Evolutionary conservation across 2,888 invertebrate genomes (phyloP).

Genomic region (Tenthredo amoena): DNA sequence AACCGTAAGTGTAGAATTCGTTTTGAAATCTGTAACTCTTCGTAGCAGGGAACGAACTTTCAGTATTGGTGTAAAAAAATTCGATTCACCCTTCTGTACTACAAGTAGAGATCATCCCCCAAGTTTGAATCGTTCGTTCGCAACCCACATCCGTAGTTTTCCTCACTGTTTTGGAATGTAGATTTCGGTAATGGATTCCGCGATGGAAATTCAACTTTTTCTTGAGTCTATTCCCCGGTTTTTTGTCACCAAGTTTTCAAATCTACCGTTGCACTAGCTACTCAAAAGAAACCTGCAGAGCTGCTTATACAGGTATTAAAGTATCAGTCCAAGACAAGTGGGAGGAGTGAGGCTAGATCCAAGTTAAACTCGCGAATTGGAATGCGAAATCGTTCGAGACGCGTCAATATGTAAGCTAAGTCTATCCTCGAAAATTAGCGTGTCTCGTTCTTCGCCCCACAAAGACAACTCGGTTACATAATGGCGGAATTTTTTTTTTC

Average conservation of each 20-base stretch:
- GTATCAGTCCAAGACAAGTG: neutral
- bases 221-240: neutral
- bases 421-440: slow-evolving; percentile 41
- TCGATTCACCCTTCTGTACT: slow-evolving; percentile 35
- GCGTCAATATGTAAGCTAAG: slow-evolving; percentile 48
- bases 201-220: slow-evolving; percentile 28
- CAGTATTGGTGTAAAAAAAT: neutral
- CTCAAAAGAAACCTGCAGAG: neutral
- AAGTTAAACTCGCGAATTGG: slow-evolving; percentile 13
- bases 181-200: slow-evolving; percentile 51
- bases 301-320: neutral
- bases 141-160: slow-evolving; percentile 41
- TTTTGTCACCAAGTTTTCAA: slow-evolving; percentile 12
- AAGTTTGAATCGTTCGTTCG: slow-evolving; percentile 43
- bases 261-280: neutral
- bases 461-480: slow-evolving; percentile 5
- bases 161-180: slow-evolving; percentile 43
- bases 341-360: neutral
- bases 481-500: neutral
- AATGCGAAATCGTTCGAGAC: slow-evolving; percentile 28
- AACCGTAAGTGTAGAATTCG: neutral
- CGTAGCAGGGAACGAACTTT: slow-evolving; percentile 7
- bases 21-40: slow-evolving; percentile 12
- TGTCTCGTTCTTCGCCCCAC: slow-evolving; percentile 15
- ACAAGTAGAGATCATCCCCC: slow-evolving; percentile 45